These are phyloP conservation scores for Loxodonta africana DNA, from an alignment of 2,113 vertebrate species.

Conservation along the genomic window DNA sequence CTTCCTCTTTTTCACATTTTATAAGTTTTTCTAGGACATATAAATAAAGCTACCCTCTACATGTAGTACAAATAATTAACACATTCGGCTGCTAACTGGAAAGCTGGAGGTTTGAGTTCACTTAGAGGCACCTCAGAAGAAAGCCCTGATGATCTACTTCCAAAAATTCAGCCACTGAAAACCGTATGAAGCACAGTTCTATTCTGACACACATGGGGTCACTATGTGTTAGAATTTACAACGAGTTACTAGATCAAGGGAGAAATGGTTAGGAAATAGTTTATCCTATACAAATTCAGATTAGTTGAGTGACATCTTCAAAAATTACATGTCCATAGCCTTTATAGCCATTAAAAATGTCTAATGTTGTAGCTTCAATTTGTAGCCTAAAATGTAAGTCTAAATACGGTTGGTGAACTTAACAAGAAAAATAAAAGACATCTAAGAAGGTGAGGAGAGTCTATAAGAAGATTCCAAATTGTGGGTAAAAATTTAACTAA, in stretches of 20 bases:
- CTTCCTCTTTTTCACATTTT: background rate
- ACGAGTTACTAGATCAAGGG: background rate
- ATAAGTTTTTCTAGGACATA: background rate
- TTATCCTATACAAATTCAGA: background rate
- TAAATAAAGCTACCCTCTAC: background rate
- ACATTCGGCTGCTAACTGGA: too few relatives aligned
- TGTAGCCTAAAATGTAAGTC: background rate
- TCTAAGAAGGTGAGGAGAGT: background rate
- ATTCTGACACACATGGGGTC: background rate
- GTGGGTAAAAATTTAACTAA: background rate
- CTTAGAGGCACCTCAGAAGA: background rate
- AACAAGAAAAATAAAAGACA: constrained; percentile 36
- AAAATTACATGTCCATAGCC: accelerated
- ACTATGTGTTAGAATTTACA: background rate
- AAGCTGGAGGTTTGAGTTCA: too few relatives aligned
- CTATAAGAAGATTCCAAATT: background rate
- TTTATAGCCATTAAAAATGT: background rate
- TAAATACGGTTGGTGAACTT: background rate
- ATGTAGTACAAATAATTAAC: too few relatives aligned
- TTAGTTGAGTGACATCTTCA: background rate
- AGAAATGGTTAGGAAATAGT: background rate
- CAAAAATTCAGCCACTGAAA: background rate
- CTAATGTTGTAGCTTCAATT: background rate
- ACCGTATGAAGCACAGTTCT: background rate
- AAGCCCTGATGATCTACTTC: background rate